These are phyloP conservation scores for Bergia puertoricense DNA, from an alignment of 92 coral and sea anemone species.

Conservation along the genomic window DNA sequence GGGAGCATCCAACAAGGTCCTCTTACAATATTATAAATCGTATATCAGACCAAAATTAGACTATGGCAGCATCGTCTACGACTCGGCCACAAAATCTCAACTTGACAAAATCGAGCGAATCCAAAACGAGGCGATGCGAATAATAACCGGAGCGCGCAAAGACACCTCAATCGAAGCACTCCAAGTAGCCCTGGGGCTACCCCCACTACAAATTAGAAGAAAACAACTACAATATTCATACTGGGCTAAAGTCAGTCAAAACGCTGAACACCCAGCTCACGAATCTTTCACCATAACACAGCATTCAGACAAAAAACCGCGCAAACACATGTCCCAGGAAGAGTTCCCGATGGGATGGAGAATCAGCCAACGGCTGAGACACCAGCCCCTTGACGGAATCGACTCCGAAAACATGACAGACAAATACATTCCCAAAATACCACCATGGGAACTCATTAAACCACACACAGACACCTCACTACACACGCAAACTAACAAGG, in stretches of 20 bases:
- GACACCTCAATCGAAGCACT: background rate
- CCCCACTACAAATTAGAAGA: background rate
- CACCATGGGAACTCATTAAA: background rate
- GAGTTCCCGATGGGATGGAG: background rate
- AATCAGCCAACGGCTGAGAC: background rate
- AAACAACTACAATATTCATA: background rate
- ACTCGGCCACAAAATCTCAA: background rate
- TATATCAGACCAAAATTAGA: background rate
- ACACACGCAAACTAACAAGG: background rate
- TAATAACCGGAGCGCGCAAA: background rate
- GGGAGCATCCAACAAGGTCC: background rate
- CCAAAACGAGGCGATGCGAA: too few relatives aligned
- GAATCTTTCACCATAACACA: background rate
- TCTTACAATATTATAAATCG: background rate
- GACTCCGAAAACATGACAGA: background rate
- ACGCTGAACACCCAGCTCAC: background rate
- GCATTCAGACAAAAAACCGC: background rate
- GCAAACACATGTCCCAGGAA: background rate
- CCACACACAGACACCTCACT: background rate
- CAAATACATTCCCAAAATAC: background rate
- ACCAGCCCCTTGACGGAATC: background rate
- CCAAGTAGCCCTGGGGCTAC: background rate
- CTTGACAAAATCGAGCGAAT: background rate
- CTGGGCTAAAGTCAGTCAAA: background rate
- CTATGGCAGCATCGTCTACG: background rate